phyloP scores from a whole-genome alignment of 2,888 invertebrate genomes.

The Coenonympha arcania region DNA sequence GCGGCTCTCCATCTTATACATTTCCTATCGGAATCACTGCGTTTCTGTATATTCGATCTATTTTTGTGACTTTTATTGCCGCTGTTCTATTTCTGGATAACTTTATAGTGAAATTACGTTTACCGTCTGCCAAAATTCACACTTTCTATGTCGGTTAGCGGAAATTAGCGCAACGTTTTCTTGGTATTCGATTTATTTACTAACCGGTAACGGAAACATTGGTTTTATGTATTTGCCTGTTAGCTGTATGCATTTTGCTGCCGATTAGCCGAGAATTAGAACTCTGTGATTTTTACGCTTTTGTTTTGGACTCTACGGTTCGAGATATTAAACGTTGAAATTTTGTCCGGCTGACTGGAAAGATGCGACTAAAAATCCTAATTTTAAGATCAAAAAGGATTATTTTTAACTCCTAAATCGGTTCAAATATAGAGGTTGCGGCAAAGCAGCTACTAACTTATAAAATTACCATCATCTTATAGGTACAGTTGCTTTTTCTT shows the following conservation, averaged over 20 bases:
- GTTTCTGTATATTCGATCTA: conserved; percentile 16
- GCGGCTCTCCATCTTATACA: not conserved
- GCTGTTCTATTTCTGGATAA: conserved; percentile 20
- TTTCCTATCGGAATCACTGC: conserved; percentile 6
- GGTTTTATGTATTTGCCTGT: not conserved
- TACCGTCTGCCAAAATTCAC: conserved; percentile 25
- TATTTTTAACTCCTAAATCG: too few relatives aligned
- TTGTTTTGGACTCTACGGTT: too few relatives aligned
- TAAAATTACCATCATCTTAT: too few relatives aligned
- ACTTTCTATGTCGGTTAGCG: conserved; percentile 14
- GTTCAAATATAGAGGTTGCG: too few relatives aligned
- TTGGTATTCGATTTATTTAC: not conserved
- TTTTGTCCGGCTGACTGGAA: too few relatives aligned
- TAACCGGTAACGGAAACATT: not conserved
- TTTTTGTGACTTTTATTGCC: conserved; percentile 19
- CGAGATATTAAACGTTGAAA: too few relatives aligned
- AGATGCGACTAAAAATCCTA: too few relatives aligned
- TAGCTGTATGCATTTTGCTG: not conserved
- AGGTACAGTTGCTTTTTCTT: too few relatives aligned
- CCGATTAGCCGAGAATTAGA: not conserved
- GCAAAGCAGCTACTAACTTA: too few relatives aligned
- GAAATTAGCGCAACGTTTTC: not conserved
- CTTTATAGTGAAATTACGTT: conserved; percentile 21
- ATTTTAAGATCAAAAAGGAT: too few relatives aligned
- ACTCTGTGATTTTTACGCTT: too few relatives aligned